A percentile compares a stretch with the other conserved stretches of the same genome.
These are phyloP conservation scores for Tortricodes alternella DNA, from an alignment of 2,888 invertebrate species.

Conservation along the genomic window DNA sequence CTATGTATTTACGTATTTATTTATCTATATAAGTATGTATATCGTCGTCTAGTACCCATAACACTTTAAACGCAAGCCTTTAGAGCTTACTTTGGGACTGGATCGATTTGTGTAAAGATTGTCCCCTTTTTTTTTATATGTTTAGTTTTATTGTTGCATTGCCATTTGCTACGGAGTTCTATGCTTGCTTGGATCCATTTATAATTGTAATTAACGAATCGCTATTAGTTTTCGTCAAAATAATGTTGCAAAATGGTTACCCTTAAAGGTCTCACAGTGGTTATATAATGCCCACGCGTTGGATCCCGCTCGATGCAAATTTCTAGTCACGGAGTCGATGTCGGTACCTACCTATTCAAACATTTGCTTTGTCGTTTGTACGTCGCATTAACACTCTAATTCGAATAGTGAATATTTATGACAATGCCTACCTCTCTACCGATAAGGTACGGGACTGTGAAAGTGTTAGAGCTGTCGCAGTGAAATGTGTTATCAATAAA, in stretches of 20 bases:
- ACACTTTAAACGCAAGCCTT: too few relatives aligned
- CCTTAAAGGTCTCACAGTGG: slow-evolving; percentile 16
- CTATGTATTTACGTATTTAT: too few relatives aligned
- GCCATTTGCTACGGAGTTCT: too few relatives aligned
- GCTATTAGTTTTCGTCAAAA: slow-evolving; percentile 5
- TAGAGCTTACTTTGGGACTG: too few relatives aligned
- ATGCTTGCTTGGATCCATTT: too few relatives aligned
- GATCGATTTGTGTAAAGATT: too few relatives aligned
- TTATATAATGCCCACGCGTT: slow-evolving; percentile 34
- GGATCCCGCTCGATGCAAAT: slow-evolving; percentile 39
- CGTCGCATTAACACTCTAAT: background rate
- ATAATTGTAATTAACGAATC: too few relatives aligned
- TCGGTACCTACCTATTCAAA: slow-evolving; percentile 40
- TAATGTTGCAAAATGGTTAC: slow-evolving; percentile 12
- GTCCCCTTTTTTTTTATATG: too few relatives aligned
- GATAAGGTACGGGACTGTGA: slow-evolving; percentile 7
- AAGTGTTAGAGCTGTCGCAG: background rate
- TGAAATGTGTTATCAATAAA: too few relatives aligned
- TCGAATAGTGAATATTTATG: slow-evolving; percentile 8
- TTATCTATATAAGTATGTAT: too few relatives aligned
- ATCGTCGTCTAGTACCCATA: too few relatives aligned
- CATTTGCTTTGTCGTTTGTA: slow-evolving; percentile 47
- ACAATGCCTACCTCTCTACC: background rate
- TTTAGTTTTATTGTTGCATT: too few relatives aligned
- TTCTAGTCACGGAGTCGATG: slow-evolving; percentile 43